Evolutionary conservation across 2,888 invertebrate species (phyloP), one percentile per base, ranked within the genome.

Genomic region (Synergus japonicus): DNA sequence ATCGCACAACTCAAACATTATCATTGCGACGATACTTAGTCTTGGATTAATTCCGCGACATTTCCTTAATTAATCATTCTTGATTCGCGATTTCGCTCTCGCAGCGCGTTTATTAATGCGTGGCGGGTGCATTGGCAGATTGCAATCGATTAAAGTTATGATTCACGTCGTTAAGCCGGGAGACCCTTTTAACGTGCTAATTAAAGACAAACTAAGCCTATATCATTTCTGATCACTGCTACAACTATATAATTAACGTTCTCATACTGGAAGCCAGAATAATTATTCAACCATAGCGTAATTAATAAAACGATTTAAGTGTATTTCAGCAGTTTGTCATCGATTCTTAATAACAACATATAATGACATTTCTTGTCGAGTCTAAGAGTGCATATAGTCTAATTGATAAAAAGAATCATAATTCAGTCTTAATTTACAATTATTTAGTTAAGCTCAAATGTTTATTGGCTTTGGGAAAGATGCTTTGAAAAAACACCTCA

Each of bases 151-250:
- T 80, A 79, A 43, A 80, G 79, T 81, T 81, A 83, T 83, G 83
- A 83, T 83, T 83, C 82, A 83, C 79, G 79, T 79, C 79, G 77
- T 29, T 78, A 78, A 78, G 77, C 81, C 78, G 79, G 80, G n/a
- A 79, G 78, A 82, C 81, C 81, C 83, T 80, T 83, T 82, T 81
- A 83, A 80, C 78, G 81, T 80, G 81, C 81, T 82, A 83, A 83
- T 83, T 80, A 83, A 83, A 79, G 80, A 79, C 78, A 67, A 76
- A 76, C 78, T 54, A 67, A 64, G 79, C 81, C 81, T 76, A 81
- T 78, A 81, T 78, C 77, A 83, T 81, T 81, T 79, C 79, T 69
- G 78, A 83, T 83, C 78, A 77, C 63, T 78, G 78, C 79, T 79
- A 78, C 76, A 77, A 81, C 66, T 81, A 80, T 82, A 81, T 82